Percentiles rank a stretch among this genome's conserved stretches.
Conservation (phyloP, 1,140 invertebrate genomes). For the Dinothrombium tinctorium region DNA sequence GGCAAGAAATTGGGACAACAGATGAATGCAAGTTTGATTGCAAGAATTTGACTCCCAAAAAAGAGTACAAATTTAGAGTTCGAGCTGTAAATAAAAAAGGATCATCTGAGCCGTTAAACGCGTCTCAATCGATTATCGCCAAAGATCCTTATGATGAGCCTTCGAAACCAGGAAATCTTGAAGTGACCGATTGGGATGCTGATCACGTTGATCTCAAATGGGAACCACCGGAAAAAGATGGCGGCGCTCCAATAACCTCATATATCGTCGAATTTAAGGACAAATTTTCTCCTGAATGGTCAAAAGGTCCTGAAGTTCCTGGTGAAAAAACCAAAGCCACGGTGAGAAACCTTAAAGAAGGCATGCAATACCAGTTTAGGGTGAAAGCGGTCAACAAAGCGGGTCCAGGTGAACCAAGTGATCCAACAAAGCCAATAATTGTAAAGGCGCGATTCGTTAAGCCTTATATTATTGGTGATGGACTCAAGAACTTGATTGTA, state of each 20-base stretch:
- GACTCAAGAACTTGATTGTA: conserved; percentile 55
- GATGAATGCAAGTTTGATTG: conserved; percentile 52
- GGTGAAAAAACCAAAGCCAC: conserved; percentile 1
- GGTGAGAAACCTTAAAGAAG: conserved; percentile 45
- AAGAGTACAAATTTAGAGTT: conserved; percentile 62
- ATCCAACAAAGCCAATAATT: conserved; percentile 78
- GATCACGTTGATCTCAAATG: conserved; percentile 30
- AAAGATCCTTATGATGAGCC: conserved; percentile 90
- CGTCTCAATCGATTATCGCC: conserved; percentile 62
- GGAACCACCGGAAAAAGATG: conserved; percentile 65
- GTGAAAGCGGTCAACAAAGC: conserved; percentile 86
- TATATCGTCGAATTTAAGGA: conserved; percentile 95
- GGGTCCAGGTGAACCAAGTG: conserved; percentile 78
- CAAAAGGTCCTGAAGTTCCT: conserved; percentile 9
- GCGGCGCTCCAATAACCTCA: conserved; percentile 66
- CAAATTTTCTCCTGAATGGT: conserved; percentile 65
- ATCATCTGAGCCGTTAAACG: conserved; percentile 73
- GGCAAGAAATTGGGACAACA: conserved; percentile 46
- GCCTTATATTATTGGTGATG: conserved; percentile 69
- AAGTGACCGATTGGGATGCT: conserved; percentile 37
- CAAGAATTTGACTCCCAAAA: conserved; percentile 58
- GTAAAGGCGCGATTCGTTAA: conserved; percentile 87
- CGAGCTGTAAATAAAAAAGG: conserved; percentile 77
- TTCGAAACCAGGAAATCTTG: conserved; percentile 61
- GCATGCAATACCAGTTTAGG: conserved; percentile 83